These are phyloP conservation scores for Helobdella robusta DNA, from an alignment of 2,888 invertebrate genomes.

Conservation along the genomic window DNA sequence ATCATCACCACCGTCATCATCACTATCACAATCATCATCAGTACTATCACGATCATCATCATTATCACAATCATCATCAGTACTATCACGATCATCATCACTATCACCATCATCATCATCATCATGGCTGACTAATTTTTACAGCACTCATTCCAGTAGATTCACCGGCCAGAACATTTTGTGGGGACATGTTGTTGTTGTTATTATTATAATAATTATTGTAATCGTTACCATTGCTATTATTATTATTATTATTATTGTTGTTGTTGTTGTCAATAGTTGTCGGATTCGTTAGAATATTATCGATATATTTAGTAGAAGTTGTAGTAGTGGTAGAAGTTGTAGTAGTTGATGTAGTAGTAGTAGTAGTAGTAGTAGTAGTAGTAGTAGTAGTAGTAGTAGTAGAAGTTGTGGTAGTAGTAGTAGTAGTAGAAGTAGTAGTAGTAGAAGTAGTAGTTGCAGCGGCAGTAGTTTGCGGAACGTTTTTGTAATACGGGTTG, in stretches of 20 bases:
- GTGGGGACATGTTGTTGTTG: neutral
- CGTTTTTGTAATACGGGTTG: neutral
- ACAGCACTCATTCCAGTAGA: too few species aligned
- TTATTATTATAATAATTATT: neutral
- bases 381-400: constrained; percentile 1
- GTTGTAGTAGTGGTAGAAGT: neutral
- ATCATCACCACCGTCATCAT: neutral
- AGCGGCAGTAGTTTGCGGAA: constrained; percentile 4
- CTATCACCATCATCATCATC: constrained; percentile 4
- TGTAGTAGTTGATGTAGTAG: neutral
- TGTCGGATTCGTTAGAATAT: neutral
- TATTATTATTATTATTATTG: neutral
- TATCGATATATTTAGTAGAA: neutral
- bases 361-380: neutral
- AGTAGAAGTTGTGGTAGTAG: constrained; percentile 14
- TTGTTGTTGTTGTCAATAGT: neutral
- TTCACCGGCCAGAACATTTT: neutral
- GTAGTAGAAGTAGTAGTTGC: neutral
- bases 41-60: neutral
- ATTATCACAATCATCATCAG: neutral
- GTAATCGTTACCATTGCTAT: neutral
- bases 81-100: neutral
- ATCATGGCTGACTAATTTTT: too few species aligned
- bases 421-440: neutral
- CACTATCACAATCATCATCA: neutral